These are phyloP conservation scores for Ranitomeya imitator DNA, from an alignment of 2,113 vertebrate genomes.

Conservation along the genomic window DNA sequence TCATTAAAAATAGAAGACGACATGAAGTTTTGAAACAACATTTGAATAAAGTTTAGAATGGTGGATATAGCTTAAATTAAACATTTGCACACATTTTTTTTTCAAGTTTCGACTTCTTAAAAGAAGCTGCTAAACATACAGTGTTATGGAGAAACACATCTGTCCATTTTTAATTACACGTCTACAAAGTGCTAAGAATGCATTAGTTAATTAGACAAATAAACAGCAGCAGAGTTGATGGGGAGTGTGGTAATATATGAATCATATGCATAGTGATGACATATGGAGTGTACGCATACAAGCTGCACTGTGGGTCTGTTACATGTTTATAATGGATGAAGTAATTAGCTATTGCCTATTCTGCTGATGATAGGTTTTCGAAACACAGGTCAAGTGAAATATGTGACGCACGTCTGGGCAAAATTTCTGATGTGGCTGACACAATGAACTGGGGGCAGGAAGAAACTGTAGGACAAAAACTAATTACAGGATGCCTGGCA, in stretches of 20 bases:
- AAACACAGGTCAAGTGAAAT: constrained; percentile 35
- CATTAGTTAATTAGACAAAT: constrained; percentile 1
- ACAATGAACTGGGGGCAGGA: constrained; percentile 39
- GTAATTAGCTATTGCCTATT: constrained; percentile 25
- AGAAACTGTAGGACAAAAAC: constrained; percentile 28
- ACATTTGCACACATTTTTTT: too few relatives aligned
- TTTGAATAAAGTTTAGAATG: neutral
- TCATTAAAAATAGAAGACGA: too few relatives aligned
- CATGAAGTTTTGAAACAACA: neutral
- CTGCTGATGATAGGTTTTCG: constrained; percentile 7
- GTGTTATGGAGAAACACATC: neutral
- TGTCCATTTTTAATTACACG: neutral
- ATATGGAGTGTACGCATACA: neutral
- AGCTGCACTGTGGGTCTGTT: neutral
- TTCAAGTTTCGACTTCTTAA: neutral
- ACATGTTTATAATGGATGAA: constrained; percentile 18
- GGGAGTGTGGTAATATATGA: constrained; percentile 3
- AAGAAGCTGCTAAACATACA: neutral
- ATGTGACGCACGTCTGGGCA: neutral
- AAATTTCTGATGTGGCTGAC: constrained; percentile 20
- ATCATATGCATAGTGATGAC: constrained; percentile 1
- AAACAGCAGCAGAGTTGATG: neutral
- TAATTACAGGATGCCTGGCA: constrained; percentile 52
- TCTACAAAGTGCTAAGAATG: neutral
- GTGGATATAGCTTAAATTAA: too few relatives aligned